Evolutionary conservation across 2,888 invertebrate species (phyloP), one percentile per base, ranked within the genome.

Genomic region (Hoplodrina ambigua): DNA sequence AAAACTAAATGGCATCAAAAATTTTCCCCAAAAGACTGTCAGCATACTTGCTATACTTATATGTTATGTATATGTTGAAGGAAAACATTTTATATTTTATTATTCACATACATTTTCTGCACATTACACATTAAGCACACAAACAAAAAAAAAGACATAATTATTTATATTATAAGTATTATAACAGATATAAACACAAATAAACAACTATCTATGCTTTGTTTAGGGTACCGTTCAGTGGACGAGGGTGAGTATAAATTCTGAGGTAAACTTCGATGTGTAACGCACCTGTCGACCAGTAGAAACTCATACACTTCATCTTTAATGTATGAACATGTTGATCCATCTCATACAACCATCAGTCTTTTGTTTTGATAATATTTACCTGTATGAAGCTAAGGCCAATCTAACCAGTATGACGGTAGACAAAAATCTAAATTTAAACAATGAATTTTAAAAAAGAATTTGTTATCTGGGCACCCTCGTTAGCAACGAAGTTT

Each of bases 201-300:
- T 49, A 50, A 72, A 72, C 75, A 77, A 82, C 67, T 79, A 60
- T 80, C 54, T 84, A 77, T 84, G 80, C 85, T 92, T 90, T 93
- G 87, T 94, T 91, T 88, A 95, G 95, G 91, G 91, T 91, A 88
- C 90, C 90, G 88, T 74, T 88, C 94, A 64, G 87, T 91, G 94
- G 94, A 94, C 55, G 95, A 95, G 88, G 94, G 95, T 95, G 90
- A 94, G 95, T 95, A 89, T 85, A 63, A 10, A 3, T 79, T 68
- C 65, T 49, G 84, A 86, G 83, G 87, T 89, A 87, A 82, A 81
- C 78, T 85, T 88, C 71, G 85, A 87, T 89, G 89, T 89, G 66
- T 82, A 76, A 80, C 69, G 82, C 86, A 86, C 87, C 61, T 71
- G 54, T 72, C 72, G 64, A 72, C 70, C 69, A 65, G 69, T 81